Evolutionary conservation across 2,888 invertebrate species (phyloP).

Genomic region (Ochropacha duplaris): DNA sequence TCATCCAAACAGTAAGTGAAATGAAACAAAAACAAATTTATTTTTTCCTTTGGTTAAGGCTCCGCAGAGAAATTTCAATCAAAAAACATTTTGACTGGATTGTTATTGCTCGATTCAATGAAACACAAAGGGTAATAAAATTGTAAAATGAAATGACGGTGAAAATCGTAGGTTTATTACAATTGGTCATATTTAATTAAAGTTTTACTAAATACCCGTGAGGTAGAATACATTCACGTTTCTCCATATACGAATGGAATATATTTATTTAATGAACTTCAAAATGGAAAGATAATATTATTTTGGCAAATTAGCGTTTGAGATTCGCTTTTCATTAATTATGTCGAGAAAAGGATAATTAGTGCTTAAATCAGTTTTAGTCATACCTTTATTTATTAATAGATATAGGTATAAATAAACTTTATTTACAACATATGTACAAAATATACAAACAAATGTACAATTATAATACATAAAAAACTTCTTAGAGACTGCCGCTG

Average conservation of each 20-base stretch:
- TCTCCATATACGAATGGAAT: neutral
- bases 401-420: no score
- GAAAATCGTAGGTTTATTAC: slow-evolving; percentile 14
- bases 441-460: no score
- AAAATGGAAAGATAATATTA: neutral
- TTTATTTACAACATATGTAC: no score
- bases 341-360: no score
- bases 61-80: slow-evolving; percentile 19
- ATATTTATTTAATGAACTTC: neutral
- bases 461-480: no score
- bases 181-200: neutral
- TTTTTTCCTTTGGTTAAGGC: slow-evolving; percentile 10
- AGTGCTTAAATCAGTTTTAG: no score
- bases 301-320: neutral
- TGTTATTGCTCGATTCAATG: slow-evolving; percentile 26
- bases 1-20: neutral
- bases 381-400: no score
- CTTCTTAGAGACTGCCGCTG: no score
- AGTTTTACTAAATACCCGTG: neutral
- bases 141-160: slow-evolving; percentile 22
- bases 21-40: slow-evolving; percentile 8
- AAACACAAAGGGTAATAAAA: slow-evolving; percentile 29
- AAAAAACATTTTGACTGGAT: slow-evolving; percentile 21
- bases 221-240: neutral
- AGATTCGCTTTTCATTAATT: no score